phyloP scores from a whole-genome alignment of 2,797 vertebrate genomes.

The Rousettus madagascariensis region DNA sequence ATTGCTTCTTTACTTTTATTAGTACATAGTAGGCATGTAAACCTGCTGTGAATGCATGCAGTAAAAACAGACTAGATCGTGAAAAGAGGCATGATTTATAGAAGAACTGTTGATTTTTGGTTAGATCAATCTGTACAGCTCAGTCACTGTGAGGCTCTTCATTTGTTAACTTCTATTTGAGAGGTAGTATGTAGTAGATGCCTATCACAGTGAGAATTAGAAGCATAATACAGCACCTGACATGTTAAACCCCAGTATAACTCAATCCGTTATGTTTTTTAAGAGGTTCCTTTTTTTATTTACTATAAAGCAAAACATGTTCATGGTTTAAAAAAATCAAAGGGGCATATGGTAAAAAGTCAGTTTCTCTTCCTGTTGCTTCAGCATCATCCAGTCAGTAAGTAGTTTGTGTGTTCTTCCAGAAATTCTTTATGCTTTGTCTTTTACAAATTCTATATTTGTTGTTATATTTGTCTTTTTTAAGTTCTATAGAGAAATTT shows the following conservation, averaged over 20 bases:
- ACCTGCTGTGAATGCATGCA: not conserved
- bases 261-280: not conserved
- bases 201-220: not conserved
- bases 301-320: not conserved
- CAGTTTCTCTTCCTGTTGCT: not conserved
- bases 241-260: not conserved
- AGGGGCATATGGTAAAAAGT: not conserved
- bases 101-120: not conserved
- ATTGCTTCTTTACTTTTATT: not conserved
- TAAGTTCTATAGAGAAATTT: not conserved
- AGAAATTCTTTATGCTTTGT: not conserved
- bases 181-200: not conserved
- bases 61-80: not conserved
- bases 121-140: not conserved
- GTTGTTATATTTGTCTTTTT: too few relatives aligned
- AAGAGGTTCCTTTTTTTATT: not conserved
- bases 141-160: not conserved
- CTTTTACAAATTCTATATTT: not conserved
- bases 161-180: not conserved
- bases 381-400: not conserved
- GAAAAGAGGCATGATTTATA: not conserved
- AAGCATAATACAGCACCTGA: not conserved
- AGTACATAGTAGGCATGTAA: not conserved
- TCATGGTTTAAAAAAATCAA: not conserved
- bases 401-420: not conserved